Base-by-base conservation (phyloP, 2,797 vertebrate genomes). In the Margarornis squamiger region DNA sequence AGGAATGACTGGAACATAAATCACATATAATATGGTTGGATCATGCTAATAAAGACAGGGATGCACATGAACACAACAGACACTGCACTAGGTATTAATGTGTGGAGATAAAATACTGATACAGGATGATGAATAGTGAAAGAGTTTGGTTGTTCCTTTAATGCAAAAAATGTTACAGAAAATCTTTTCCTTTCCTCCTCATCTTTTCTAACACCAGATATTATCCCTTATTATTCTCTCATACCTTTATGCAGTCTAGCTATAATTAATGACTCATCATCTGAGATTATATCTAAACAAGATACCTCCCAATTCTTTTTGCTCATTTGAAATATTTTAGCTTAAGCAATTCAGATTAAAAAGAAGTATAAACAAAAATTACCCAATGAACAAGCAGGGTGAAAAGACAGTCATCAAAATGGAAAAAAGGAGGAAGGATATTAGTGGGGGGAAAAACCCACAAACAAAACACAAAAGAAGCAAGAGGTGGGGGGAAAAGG, bases 201-300 rank as follows among this genome's bases (percentile, higher is more conserved):
- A 12, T 75, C 26, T 85, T 85, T 83, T 57, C 57, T 73, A 87
- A 59, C 29, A 74, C 5, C 15, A 48, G 30, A 36, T 71, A 85
- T 76, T 77, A 88, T 49, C 34, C 19, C 8, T 85, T 66, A 34
- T 75, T 78, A 36, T 81, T 86, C 62, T 75, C 41, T 61, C 7
- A 2, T 54, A 75, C 24, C n/a, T 84, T 72, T 43, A 26, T 87
- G 51, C 39, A 78, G 46, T 18, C 43, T 66, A 75, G 58, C 51
- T 88, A 45, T 58, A 92, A 84, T 72, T 86, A 77, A 81, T 52
- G 62, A 95, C 62, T 89, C 73, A 88, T n/a, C 75, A 62, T 48
- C 52, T 88, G 59, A 49, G 39, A 61, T 65, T 55, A 32, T 83
- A 94, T 36, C 66, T 81, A 92, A 88, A 93, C 84, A 94, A 86